Evolutionary conservation across 2,113 vertebrate genomes (phyloP), one percentile per base, ranked within the genome.

Genomic region (Dasypus novemcinctus): DNA sequence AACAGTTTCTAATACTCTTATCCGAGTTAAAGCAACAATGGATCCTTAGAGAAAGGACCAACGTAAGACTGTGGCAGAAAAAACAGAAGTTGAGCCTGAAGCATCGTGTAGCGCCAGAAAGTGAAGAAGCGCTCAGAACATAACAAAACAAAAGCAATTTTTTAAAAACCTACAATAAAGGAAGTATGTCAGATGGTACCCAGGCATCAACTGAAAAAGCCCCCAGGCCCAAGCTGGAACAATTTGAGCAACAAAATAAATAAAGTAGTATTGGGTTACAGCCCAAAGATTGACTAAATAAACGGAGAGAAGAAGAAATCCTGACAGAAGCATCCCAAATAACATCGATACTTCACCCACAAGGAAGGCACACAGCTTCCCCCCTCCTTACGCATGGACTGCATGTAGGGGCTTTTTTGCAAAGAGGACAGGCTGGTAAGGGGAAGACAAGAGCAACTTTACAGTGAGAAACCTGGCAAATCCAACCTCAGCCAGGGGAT

Each of bases 191-290:
- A 46, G 0, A 2, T 57, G 14, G 33, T 29, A 23, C 20, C 9
- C 31, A 54, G 31, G 20, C 11, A 17, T 11, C 8, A 3, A 25
- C 0, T 7, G 54, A n/a, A 57, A 61, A 7, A 41, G 59, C 9
- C 8, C 41, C n/a, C 7, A 0, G n/a, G 36, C 11, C 76, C 25
- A 33, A 61, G 79, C 25, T 1, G 31, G 63, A 13, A 13, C 79
- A 0, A 29, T 27, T 4, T 33, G 23, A 33, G 49, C 3, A 5
- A 29, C 38, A 36, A 27, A 21, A 46, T 36, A 46, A 46, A 46
- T 1, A n/a, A 21, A 4, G 1, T 14, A 1, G 27, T 0, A 3
- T 4, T 33, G 8, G 52, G 10, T 75, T 41, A 7, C 2, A 43
- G 27, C 33, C 36, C 11, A 12, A 41, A 63, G 4, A 21, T 1